Base-by-base conservation (phyloP, 2,797 vertebrate genomes). In the Crocodylus rhombifer region DNA sequence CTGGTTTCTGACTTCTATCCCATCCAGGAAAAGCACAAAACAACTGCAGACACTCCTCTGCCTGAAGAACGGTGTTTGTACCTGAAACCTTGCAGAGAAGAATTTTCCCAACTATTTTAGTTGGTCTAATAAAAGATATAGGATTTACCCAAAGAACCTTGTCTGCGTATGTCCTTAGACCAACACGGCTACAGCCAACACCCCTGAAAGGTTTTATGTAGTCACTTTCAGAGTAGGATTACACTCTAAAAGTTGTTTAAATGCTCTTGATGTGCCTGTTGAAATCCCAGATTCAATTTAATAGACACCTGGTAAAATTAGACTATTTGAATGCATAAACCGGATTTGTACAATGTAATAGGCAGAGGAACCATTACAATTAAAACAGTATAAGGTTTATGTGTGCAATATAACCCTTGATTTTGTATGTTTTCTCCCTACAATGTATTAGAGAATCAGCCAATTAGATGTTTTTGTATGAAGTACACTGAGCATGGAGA, bases 401-500 rank as follows among this genome's bases (percentile, higher is more conserved):
- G 2, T 55, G 21, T 94, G n/a, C 80, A 90, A 80, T 94, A 62
- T 88, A 93, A 63, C 77, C 69, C 69, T 6, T 75, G 57, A 90
- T 88, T 96, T 92, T 73, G 55, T 33, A 76, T 60, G 56, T 33
- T 76, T 88, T 96, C 69, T 91, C 69, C 90, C 87, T 73, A 69
- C 18, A 85, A 16, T 88, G 63, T 91, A 20, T 77, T 92, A 95
- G 85, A 25, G 77, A 91, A 90, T 86, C 55, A 73, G 61, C 65
- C 93, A 90, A 71, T 69, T 79, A 77, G 64, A 87, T 88, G 81
- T 60, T 92, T 86, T 89, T 73, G 63, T 74, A 58, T 65, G 65
- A 87, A n/a, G 61, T 82, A 71, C 76, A 90, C 76, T 83, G 69
- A 92, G 63, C 71, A 61, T 90, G 78, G 61, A 84, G 63, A 93